A percentile compares a stretch with the other conserved stretches of the same genome.
Evolutionary conservation across 2,888 invertebrate genomes (phyloP).

Genomic region (Kryphioiulus occultus): DNA sequence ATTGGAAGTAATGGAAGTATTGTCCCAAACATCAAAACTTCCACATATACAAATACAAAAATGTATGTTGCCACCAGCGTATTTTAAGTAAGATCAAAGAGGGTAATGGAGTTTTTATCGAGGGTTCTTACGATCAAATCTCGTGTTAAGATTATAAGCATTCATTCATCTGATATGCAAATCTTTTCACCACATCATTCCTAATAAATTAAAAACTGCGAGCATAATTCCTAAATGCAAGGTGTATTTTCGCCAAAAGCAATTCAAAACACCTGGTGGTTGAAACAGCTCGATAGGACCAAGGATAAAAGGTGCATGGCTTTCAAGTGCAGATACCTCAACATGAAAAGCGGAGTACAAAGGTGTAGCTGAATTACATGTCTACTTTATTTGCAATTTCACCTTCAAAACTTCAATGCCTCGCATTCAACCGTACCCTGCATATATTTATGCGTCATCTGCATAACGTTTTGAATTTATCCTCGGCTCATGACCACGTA

Average conservation of each 20-base stretch:
- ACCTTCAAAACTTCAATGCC: not conserved
- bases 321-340: slow-evolving; percentile 1
- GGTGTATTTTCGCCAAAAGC: not conserved
- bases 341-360: not conserved
- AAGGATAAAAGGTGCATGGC: slow-evolving; percentile 25
- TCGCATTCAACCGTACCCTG: not conserved
- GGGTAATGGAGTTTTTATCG: not conserved
- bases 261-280: not conserved
- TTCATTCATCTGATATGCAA: slow-evolving; percentile 2
- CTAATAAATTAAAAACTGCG: not conserved
- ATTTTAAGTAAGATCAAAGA: not conserved
- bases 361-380: slow-evolving; percentile 10
- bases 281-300: not conserved
- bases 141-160: not conserved
- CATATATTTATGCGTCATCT: slow-evolving; percentile 27
- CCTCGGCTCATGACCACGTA: not conserved
- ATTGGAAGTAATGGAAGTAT: too few species aligned
- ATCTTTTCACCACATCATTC: not conserved
- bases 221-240: not conserved
- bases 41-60: too few species aligned
- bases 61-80: not conserved
- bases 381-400: slow-evolving; percentile 33
- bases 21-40: too few species aligned
- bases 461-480: not conserved
- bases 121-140: not conserved